phyloP scores from a whole-genome alignment of 2,113 vertebrate species.

The Corynorhinus townsendii region DNA sequence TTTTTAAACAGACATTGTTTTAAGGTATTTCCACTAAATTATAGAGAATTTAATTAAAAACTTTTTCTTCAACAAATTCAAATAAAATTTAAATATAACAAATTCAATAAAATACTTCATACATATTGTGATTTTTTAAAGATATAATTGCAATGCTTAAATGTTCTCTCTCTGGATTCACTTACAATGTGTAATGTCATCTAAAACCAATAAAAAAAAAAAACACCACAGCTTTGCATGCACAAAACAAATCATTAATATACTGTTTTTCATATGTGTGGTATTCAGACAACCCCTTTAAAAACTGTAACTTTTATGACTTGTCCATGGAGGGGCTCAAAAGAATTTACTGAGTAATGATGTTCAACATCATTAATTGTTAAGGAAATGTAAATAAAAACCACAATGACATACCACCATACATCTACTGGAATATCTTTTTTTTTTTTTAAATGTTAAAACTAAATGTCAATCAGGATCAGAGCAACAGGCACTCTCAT shows the following conservation, averaged over 20 bases:
- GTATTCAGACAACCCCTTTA: not conserved
- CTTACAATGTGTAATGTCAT: not conserved
- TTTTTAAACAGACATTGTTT: not conserved
- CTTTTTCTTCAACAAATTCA: not conserved
- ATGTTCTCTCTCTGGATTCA: not conserved
- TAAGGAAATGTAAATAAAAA: not conserved
- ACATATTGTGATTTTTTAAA: constrained; percentile 7
- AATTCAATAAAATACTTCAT: not conserved
- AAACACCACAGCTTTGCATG: not conserved
- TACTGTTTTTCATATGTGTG: not conserved
- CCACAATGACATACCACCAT: not conserved
- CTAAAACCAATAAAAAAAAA: not conserved
- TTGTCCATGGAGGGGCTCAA: not conserved
- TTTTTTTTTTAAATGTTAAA: not conserved
- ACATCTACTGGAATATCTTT: not conserved
- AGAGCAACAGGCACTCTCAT: not conserved
- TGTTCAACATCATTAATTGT: not conserved
- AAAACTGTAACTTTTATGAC: not conserved
- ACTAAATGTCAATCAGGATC: not conserved
- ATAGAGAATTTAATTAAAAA: not conserved
- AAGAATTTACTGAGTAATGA: constrained; percentile 23
- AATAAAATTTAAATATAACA: not conserved
- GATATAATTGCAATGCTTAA: not conserved
- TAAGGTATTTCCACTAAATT: not conserved
- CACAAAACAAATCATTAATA: not conserved